Evolutionary conservation across 2,797 vertebrate species (phyloP).

Genomic region (Microctenopoma steveboyesi): DNA sequence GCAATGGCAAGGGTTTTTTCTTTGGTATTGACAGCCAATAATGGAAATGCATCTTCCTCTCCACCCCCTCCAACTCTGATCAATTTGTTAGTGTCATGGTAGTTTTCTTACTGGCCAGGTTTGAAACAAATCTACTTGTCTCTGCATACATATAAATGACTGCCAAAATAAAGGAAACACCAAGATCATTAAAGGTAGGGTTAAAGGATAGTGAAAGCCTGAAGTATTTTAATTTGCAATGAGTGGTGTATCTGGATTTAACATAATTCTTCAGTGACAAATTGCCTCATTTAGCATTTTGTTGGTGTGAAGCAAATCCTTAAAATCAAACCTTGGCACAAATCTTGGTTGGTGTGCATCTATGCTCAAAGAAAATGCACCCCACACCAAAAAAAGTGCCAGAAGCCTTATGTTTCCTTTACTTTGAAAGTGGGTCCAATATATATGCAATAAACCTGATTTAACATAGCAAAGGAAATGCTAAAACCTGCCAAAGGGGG

Average conservation of each 20-base stretch:
- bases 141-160: conserved; percentile 73
- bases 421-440: conserved; percentile 64
- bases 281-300: conserved; percentile 59
- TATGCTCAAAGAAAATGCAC: conserved; percentile 49
- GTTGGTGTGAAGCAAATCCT: conserved; percentile 58
- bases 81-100: conserved; percentile 73
- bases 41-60: conserved; percentile 79
- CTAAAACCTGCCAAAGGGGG: conserved; percentile 63
- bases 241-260: conserved; percentile 41
- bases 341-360: conserved; percentile 39
- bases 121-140: conserved; percentile 72
- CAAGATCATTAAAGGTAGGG: conserved; percentile 41
- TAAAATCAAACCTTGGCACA: conserved; percentile 64
- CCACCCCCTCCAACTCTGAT: conserved; percentile 74
- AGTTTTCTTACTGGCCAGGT: conserved; percentile 74
- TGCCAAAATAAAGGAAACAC: conserved; percentile 79
- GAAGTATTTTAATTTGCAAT: conserved; percentile 38
- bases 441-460: conserved; percentile 75
- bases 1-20: conserved; percentile 88
- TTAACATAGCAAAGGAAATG: conserved; percentile 73
- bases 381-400: conserved; percentile 46
- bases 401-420: conserved; percentile 68
- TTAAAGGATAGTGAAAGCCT: conserved; percentile 34
- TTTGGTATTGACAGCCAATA: conserved; percentile 84
- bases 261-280: conserved; percentile 50